Evolutionary conservation across 64 coral and sea anemone species (phyloP), one percentile per base, ranked within the genome.

Genomic region (Trachythela sp.): DNA sequence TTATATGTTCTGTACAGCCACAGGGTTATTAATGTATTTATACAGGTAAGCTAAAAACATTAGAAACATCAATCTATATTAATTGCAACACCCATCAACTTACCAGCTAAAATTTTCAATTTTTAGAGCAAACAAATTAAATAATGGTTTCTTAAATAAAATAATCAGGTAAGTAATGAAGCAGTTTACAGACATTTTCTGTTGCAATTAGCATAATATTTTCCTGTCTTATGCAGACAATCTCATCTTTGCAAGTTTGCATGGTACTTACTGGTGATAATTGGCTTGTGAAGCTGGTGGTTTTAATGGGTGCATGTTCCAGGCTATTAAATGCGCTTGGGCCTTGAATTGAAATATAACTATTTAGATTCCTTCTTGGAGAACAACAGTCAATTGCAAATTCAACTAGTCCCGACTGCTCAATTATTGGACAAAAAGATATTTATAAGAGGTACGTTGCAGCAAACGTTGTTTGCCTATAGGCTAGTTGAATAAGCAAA

Each of bases 21-120:
- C 91, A 39, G 92, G 93, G 0, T 30, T 92, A 14, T 77, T 93
- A 91, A 99, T 99, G 96, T 99, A 99, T 89, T 68, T 99, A 37
- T 94, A 99, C 59, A 94, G 91, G 96, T 99, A 60, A 59, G 90
- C 76, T 15, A 36, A 26, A 40, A 51, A 24, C 56, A 0, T 41
- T 34, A 4, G 32, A 76, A 2, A 1, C 30, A 60, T 54, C 30
- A 35, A n/a, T n/a, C n/a, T n/a, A n/a, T n/a, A n/a, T n/a, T n/a
- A n/a, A 29, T 54, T 5, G 11, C 17, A 42, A 40, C 7, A 39
- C 4, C 9, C n/a, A 26, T 3, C 2, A 68, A 68, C 59, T n/a
- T 6, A 68, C 30, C 0, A 24, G 8, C 13, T 59, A 59, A 59
- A 59, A 59, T 64, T 64, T 10, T 64, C 24, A 64, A 7, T 27